Evolutionary conservation across 2,888 invertebrate genomes (phyloP).

Genomic region (Harpalus rubripes): DNA sequence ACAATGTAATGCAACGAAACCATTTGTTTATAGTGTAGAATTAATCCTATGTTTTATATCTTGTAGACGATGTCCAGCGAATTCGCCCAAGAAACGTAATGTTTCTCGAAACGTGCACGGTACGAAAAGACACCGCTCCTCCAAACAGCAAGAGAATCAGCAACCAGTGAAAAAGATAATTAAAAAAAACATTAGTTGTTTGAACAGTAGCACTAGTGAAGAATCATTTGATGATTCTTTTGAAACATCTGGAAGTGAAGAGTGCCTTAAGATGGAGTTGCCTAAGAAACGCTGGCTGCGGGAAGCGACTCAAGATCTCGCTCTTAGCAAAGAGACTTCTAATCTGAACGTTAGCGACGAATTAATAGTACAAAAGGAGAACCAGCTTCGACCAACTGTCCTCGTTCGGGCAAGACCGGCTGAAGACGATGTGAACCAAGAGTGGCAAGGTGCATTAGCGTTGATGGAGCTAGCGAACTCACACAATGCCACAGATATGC

Average conservation of each 20-base stretch:
- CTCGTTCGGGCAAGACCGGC: slow-evolving; percentile 75
- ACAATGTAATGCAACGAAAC: no score
- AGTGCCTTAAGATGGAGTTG: slow-evolving; percentile 71
- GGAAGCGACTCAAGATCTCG: slow-evolving; percentile 78
- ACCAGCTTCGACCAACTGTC: slow-evolving; percentile 80
- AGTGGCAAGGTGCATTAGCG: slow-evolving; percentile 82
- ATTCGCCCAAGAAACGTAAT: slow-evolving; percentile 42
- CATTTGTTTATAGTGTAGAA: no score
- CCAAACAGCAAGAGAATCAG: slow-evolving; percentile 75
- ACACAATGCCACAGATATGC: slow-evolving; percentile 37
- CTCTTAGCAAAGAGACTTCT: slow-evolving; percentile 71
- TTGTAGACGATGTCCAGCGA: slow-evolving; percentile 60
- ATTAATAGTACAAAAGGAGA: slow-evolving; percentile 73
- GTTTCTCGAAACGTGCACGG: slow-evolving; percentile 27
- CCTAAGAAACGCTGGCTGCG: slow-evolving; percentile 83
- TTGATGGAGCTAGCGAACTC: slow-evolving; percentile 80
- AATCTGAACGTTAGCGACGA: slow-evolving; percentile 69
- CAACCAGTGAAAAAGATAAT: slow-evolving; percentile 62
- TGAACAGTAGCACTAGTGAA: slow-evolving; percentile 60
- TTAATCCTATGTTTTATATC: not conserved
- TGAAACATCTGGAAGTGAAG: slow-evolving; percentile 47
- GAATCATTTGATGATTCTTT: slow-evolving; percentile 63
- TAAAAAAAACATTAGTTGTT: slow-evolving; percentile 34
- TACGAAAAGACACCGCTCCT: slow-evolving; percentile 72
- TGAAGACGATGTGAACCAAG: slow-evolving; percentile 73